Base-by-base conservation (phyloP, 2,797 vertebrate genomes). In the Crax fasciolata region DNA sequence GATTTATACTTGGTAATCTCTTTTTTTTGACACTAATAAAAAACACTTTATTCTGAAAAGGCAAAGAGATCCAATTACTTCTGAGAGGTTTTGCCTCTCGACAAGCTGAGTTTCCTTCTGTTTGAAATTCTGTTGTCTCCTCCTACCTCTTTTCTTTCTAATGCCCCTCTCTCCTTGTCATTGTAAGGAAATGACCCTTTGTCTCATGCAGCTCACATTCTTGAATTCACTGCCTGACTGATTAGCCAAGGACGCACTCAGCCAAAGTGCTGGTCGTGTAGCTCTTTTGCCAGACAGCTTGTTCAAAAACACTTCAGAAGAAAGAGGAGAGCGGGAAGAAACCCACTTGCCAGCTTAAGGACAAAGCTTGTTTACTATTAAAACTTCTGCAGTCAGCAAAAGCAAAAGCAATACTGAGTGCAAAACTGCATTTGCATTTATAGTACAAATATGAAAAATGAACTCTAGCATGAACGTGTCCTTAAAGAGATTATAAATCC, bases 361-460 rank as follows among this genome's bases (percentile, higher is more conserved):
- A 97, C 93, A 95, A 92, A 97, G 68, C 92, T 95, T 98, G 94
- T 97, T 98, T 98, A 97, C 94, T 97, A 48, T 96, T 96, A 95
- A 96, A 95, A 92, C 61, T 97, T 97, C 92, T 84, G 25, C 88
- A 91, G 97, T 98, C 97, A 98, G 97, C 97, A 97, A 96, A 97
- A 97, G 96, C 97, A 96, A 93, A 97, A 95, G 92, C 75, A 91
- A 48, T 96, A 67, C 55, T 77, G 90, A 83, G 96, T 94, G 76
- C 92, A 95, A 93, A 96, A 86, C 94, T 95, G 80, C 93, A 97
- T 98, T 98, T 98, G 97, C 97, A 98, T 98, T 98, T 98, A 97
- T 97, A 98, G 97, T 97, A 95, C 97, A 98, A 97, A 97, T 96
- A 97, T 97, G 97, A 98, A 97, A 98, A 98, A 98, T 97, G 96